Base-by-base conservation (phyloP, 2,888 invertebrate species). In the Bombylius discolor region DNA sequence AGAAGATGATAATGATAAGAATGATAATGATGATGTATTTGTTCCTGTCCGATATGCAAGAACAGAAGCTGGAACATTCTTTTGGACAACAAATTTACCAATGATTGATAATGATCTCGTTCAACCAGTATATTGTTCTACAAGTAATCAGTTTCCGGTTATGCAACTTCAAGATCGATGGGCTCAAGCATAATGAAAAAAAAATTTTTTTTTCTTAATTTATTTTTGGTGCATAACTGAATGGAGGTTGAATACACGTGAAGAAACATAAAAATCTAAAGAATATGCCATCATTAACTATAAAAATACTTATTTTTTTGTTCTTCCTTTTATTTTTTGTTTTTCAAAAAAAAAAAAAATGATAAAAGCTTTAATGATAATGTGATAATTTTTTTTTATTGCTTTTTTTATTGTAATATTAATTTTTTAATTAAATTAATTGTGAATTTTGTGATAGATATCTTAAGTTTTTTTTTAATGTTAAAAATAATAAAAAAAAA, bases 41-140 rank as follows among this genome's bases (percentile, higher is more conserved):
- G 71, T 74, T 39, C 89, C 88, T 1, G 89, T 89, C 36, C 85
- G 87, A 72, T 89, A 89, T 72, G 87, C 87, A 13, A 79, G 85
- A 70, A 88, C 88, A 46, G 82, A 84, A 64, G 87, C 87, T 60
- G 89, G 89, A 62, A 88, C 88, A 58, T 89, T 89, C 79, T 88
- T 88, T 78, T 89, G 89, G 88, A 87, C 87, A 51, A 83, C 85
- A 46, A 78, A 72, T 54, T 63, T 72, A 55, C 71, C 71, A 65
- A 72, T 73, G 48, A 65, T 63, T 53, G 69, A 70, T 62, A 66
- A 67, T 48, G 72, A 72, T 64, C 62, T 71, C 49, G 61, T 71
- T 55, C 70, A 72, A 62, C 72, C 72, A 4, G 67, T 68, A 56
- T 66, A 55, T 42, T 59, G 59, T 47, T 57, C 47, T 47, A 57